These are phyloP conservation scores for Drosophila ezoana DNA, from an alignment of 2,888 invertebrate species.

Conservation along the genomic window DNA sequence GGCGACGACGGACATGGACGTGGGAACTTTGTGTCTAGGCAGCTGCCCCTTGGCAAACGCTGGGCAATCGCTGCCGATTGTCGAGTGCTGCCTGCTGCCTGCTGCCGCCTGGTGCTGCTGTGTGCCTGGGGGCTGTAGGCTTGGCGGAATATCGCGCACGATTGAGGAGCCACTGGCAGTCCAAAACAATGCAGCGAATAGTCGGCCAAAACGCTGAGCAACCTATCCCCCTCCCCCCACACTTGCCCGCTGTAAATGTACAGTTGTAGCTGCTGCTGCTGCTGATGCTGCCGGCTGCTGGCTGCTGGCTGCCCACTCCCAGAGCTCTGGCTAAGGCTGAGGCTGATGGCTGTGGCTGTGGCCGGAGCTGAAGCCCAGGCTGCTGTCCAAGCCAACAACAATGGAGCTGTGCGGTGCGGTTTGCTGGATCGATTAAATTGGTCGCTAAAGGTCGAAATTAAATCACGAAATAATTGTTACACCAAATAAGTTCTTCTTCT, in stretches of 20 bases:
- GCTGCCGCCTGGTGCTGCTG: slow-evolving; percentile 34
- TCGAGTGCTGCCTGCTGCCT: slow-evolving; percentile 50
- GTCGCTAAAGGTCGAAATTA: slow-evolving; percentile 81
- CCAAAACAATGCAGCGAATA: slow-evolving; percentile 59
- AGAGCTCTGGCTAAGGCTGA: slow-evolving; percentile 34
- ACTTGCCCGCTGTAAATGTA: slow-evolving; percentile 39
- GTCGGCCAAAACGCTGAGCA: slow-evolving; percentile 29
- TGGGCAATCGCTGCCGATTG: slow-evolving; percentile 68
- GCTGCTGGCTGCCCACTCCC: slow-evolving; percentile 65
- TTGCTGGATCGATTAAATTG: slow-evolving; percentile 80
- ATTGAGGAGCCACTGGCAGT: slow-evolving; percentile 73
- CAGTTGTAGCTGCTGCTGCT: slow-evolving; percentile 57
- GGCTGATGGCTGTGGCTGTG: slow-evolving; percentile 37
- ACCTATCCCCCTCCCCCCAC: neutral
- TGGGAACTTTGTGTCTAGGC: slow-evolving; percentile 75
- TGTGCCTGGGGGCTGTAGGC: slow-evolving; percentile 70
- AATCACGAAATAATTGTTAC: slow-evolving; percentile 81
- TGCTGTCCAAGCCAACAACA: slow-evolving; percentile 50
- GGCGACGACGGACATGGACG: slow-evolving; percentile 57
- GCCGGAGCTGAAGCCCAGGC: slow-evolving; percentile 33
- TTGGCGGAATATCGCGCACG: slow-evolving; percentile 78
- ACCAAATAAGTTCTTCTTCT: slow-evolving; percentile 78
- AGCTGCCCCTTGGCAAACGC: slow-evolving; percentile 64
- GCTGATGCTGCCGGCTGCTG: too few species aligned
- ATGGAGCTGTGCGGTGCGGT: slow-evolving; percentile 35